phyloP scores from a whole-genome alignment of 2,113 vertebrate species.

The Pionites leucogaster region DNA sequence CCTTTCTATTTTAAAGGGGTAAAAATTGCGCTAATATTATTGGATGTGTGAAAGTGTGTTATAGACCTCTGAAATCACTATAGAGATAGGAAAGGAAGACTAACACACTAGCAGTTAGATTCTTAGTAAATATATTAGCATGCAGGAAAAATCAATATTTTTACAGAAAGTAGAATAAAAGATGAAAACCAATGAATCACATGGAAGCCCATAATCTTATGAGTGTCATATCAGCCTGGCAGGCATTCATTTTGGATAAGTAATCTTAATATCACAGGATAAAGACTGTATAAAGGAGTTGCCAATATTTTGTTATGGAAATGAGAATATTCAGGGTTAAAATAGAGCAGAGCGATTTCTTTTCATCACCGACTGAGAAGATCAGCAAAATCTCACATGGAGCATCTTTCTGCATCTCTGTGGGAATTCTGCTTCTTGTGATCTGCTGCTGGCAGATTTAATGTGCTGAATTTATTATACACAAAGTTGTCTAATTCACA shows the following conservation, averaged over 20 bases:
- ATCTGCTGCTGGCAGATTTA: constrained; percentile 51
- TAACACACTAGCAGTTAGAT: neutral
- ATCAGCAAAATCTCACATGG: constrained; percentile 55
- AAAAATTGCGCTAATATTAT: neutral
- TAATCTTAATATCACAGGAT: constrained; percentile 42
- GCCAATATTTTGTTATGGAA: constrained; percentile 62
- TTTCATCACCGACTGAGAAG: constrained; percentile 46
- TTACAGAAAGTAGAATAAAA: constrained; percentile 5
- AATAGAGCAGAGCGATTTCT: neutral
- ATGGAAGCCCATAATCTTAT: constrained; percentile 1
- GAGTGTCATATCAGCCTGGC: constrained; percentile 10
- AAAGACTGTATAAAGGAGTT: constrained; percentile 38
- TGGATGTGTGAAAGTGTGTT: neutral
- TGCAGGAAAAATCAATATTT: constrained; percentile 39
- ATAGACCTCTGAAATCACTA: neutral
- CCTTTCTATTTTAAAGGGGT: neutral
- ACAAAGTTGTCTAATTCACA: constrained; percentile 6
- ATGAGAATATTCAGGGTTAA: constrained; percentile 58
- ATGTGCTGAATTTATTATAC: constrained; percentile 62
- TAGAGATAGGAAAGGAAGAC: neutral
- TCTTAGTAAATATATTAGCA: neutral
- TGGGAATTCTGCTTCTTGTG: constrained; percentile 62
- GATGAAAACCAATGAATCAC: neutral
- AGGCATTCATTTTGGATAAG: constrained; percentile 48
- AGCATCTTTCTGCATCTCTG: constrained; percentile 53